These are phyloP conservation scores for Balaenoptera acutorostrata DNA, from an alignment of 2,113 vertebrate genomes.

Conservation along the genomic window DNA sequence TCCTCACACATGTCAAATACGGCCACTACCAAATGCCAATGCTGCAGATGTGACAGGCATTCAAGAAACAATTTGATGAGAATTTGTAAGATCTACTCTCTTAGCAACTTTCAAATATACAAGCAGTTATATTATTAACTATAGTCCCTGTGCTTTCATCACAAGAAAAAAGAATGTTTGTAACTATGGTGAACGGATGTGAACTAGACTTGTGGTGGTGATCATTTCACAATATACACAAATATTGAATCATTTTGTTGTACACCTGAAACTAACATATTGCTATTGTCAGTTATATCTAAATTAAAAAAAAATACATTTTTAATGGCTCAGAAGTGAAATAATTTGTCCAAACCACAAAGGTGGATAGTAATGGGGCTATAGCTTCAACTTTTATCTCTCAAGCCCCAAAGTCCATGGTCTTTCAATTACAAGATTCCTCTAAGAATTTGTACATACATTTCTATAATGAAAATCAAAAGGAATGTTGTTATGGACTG, in stretches of 20 bases:
- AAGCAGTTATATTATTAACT: background rate
- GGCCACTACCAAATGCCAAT: background rate
- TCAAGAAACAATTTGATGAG: background rate
- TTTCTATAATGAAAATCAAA: background rate
- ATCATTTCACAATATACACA: background rate
- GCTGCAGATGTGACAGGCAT: background rate
- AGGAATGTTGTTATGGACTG: background rate
- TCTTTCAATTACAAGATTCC: background rate
- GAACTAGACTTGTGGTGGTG: background rate
- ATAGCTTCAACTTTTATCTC: background rate
- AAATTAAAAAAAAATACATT: background rate
- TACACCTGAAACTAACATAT: background rate
- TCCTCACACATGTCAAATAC: fast-evolving
- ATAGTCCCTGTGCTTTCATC: background rate
- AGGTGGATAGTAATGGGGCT: background rate
- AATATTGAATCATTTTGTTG: background rate
- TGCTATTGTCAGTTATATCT: background rate
- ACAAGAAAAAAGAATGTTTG: background rate
- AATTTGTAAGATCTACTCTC: background rate
- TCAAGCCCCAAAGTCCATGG: background rate
- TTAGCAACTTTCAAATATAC: background rate
- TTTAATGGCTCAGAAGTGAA: background rate
- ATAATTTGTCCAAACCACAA: background rate
- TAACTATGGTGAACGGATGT: background rate
- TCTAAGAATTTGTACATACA: background rate